Base-by-base conservation (phyloP, 2,113 vertebrate species). In the Catagonus wagneri region DNA sequence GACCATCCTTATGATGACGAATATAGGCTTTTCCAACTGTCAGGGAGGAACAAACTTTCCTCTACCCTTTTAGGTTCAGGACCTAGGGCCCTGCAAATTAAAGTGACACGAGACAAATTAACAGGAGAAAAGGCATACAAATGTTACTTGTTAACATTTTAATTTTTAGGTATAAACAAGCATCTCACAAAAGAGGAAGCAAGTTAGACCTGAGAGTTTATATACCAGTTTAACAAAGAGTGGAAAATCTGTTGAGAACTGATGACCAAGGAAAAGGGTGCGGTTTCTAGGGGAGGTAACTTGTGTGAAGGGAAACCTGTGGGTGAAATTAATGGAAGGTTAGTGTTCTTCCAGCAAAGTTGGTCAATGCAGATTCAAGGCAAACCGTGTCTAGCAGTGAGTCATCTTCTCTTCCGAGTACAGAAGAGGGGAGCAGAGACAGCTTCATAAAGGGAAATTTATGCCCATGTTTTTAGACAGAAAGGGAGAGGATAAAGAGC, bases 71-170 rank as follows among this genome's bases (percentile, higher is more conserved):
- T 44, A 72, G 6, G 66, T 74, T 79, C 50, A 10, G 8, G 34
- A 3, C 2, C 6, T 6, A 60, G 44, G 27, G 1, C 22, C 11
- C 29, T 81, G 83, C n/a, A 66, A 66, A 87, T 86, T 72, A 58
- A 85, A 44, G 34, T 52, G 61, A 60, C 34, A 12, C 34, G 61
- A 44, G 15, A 80, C 13, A 74, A 56, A 61, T 69, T 61, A 36
- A 56, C 6, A 80, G n/a, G 23, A 65, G 25, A 23, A 95, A 72
- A 74, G 20, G n/a, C 34, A 29, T 23, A 29, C 3, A 69, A 6
- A 29, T 87, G 71, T 63, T 65, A 58, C 34, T 86, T n/a, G n/a
- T 79, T 27, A 79, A 25, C 61, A 25, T 85, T 63, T 79, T 36
- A 61, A 65, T 86, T 86, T 90, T 72, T 63, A 22, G 2, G 7